Conservation (phyloP, 2,888 invertebrate species). For the Helleia helle region DNA sequence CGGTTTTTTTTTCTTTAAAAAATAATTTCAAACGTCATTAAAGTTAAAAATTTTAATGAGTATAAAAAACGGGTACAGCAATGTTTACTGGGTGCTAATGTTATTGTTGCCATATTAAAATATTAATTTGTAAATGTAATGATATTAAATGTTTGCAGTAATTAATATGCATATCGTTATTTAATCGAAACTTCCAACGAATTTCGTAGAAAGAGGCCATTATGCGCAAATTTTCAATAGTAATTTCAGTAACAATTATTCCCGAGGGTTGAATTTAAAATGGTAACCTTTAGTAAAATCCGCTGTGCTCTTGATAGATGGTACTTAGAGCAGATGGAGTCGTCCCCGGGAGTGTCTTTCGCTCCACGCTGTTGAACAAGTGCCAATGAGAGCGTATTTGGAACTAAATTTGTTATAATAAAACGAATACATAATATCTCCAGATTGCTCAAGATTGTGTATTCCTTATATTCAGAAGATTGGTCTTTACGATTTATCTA, state of each 20-base stretch:
- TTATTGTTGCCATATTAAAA: no score
- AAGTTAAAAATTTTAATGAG: no score
- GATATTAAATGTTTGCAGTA: no score
- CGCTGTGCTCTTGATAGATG: constrained; percentile 56
- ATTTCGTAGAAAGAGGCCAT: constrained; percentile 7
- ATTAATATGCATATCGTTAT: neutral
- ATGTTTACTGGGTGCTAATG: no score
- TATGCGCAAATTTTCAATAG: constrained; percentile 29
- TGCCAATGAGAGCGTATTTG: constrained; percentile 56
- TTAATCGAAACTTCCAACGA: constrained; percentile 3
- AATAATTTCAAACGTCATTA: no score
- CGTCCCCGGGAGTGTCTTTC: constrained; percentile 58
- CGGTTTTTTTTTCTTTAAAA: no score
- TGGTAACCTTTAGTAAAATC: constrained; percentile 45
- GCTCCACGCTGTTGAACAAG: constrained; percentile 58
- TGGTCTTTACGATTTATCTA: no score
- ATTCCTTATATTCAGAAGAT: no score
- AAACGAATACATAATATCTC: constrained; percentile 8
- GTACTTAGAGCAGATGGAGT: constrained; percentile 61
- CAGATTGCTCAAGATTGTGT: no score
- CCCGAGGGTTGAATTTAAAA: constrained; percentile 47
- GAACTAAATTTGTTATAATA: constrained; percentile 21
- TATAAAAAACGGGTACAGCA: no score
- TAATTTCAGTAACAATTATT: constrained; percentile 37
- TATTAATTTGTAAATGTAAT: no score